Evolutionary conservation across 1,140 invertebrate species (phyloP).

Genomic region (Papilio dardanus): DNA sequence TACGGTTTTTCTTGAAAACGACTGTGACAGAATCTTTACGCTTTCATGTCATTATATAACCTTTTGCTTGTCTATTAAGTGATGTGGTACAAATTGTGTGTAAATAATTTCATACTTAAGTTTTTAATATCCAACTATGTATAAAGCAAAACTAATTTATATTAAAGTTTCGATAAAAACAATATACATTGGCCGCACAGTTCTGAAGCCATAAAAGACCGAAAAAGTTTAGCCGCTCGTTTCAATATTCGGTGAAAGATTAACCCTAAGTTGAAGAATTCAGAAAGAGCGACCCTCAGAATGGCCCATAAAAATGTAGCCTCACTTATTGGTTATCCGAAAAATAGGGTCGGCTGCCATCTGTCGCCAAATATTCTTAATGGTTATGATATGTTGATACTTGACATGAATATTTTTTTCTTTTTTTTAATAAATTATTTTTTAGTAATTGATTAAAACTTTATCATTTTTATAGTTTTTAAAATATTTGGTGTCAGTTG

Average conservation of each 20-base stretch:
- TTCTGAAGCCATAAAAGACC: constrained; percentile 46
- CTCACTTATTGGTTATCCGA: constrained; percentile 66
- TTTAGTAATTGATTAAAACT: no score
- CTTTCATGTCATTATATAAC: not conserved
- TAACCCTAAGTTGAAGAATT: constrained; percentile 68
- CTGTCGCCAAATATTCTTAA: constrained; percentile 57
- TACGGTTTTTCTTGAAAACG: not conserved
- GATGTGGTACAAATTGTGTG: no score
- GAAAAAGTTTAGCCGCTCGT: constrained; percentile 56
- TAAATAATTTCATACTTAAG: no score
- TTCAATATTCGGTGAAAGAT: constrained; percentile 71
- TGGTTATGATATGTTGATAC: constrained; percentile 43
- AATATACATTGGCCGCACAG: constrained; percentile 15
- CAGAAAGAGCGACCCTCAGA: constrained; percentile 61
- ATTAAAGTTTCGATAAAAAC: not conserved
- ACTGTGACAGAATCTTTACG: not conserved
- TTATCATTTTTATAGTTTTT: no score
- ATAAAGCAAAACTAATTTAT: not conserved
- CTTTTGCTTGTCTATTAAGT: not conserved
- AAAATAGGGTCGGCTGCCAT: constrained; percentile 56
- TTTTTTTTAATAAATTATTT: no score
- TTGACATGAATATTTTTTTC: constrained; percentile 27
- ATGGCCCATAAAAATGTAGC: constrained; percentile 69
- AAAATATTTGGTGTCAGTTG: no score
- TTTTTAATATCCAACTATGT: not conserved